A percentile compares a stretch with the other conserved stretches of the same genome.
phyloP scores from a whole-genome alignment of 2,888 invertebrate species.

The Sinodicranocentrus sp. region DNA sequence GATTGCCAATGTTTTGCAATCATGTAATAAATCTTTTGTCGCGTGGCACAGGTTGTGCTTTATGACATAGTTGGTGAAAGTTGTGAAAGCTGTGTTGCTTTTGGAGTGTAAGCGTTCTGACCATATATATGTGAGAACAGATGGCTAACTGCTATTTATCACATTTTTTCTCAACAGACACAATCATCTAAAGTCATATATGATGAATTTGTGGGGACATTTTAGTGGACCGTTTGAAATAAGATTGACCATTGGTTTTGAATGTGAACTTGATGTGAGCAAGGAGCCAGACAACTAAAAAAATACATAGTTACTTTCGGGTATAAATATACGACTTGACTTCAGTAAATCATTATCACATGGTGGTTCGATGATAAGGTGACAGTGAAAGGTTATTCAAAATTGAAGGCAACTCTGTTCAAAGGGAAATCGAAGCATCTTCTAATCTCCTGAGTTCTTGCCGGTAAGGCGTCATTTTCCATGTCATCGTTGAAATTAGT shows the following conservation, averaged over 20 bases:
- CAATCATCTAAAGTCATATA: conserved; percentile 32
- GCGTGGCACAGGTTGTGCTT: conserved; percentile 67
- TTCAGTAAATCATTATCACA: neutral
- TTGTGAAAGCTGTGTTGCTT: conserved; percentile 40
- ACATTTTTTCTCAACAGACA: conserved; percentile 35
- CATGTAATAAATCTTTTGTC: conserved; percentile 67
- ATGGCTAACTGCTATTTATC: conserved; percentile 43
- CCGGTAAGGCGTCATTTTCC: too few species aligned
- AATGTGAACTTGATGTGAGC: too few species aligned
- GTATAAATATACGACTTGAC: too few species aligned
- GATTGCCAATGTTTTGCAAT: conserved; percentile 63
- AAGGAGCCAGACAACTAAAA: too few species aligned
- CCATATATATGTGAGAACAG: conserved; percentile 34
- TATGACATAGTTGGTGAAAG: conserved; percentile 65
- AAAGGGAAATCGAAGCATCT: too few species aligned
- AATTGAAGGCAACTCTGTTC: too few species aligned
- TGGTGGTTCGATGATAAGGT: neutral
- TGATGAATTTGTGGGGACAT: neutral
- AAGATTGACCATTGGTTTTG: too few species aligned
- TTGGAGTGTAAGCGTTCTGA: neutral
- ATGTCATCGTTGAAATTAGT: too few species aligned
- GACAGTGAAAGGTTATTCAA: too few species aligned
- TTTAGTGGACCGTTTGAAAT: neutral
- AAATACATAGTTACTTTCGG: too few species aligned
- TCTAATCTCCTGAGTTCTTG: too few species aligned